A percentile compares a stretch with the other conserved stretches of the same genome.
Evolutionary conservation across 2,113 vertebrate genomes (phyloP).

Genomic region (Corythoichthys haematopterus): DNA sequence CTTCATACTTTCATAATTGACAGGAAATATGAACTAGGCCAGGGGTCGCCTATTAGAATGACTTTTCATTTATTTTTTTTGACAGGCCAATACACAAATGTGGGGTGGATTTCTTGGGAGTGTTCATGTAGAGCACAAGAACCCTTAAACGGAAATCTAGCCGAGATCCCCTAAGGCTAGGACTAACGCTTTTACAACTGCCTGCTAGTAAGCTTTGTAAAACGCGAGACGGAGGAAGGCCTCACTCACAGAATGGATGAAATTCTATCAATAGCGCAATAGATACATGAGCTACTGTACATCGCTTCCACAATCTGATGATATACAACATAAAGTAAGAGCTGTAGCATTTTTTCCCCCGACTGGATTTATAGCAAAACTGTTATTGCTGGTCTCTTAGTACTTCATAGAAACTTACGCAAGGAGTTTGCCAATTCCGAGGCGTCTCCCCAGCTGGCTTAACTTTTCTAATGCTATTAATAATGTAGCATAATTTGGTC

Average conservation of each 20-base stretch:
- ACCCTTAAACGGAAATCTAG: conserved; percentile 58
- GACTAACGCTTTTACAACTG: conserved; percentile 65
- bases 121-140: conserved; percentile 74
- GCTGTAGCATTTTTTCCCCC: no score
- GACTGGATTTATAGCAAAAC: no score
- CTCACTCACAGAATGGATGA: conserved; percentile 18
- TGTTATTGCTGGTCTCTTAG: no score
- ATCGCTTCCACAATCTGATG: no score
- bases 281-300: not conserved
- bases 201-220: conserved; percentile 44
- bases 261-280: conserved; percentile 16
- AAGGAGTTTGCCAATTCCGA: no score
- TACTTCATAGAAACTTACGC: no score
- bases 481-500: no score
- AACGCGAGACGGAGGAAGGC: conserved; percentile 23
- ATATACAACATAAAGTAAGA: not conserved
- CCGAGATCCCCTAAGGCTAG: conserved; percentile 58
- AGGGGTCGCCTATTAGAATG: conserved; percentile 98
- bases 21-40: conserved; percentile 98
- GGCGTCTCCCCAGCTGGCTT: no score
- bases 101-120: conserved; percentile 78
- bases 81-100: conserved; percentile 89
- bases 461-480: no score
- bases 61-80: conserved; percentile 98
- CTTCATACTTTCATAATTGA: conserved; percentile 98